These are phyloP conservation scores for Pyrocoelia pectoralis DNA, from an alignment of 2,888 invertebrate genomes.

Conservation along the genomic window DNA sequence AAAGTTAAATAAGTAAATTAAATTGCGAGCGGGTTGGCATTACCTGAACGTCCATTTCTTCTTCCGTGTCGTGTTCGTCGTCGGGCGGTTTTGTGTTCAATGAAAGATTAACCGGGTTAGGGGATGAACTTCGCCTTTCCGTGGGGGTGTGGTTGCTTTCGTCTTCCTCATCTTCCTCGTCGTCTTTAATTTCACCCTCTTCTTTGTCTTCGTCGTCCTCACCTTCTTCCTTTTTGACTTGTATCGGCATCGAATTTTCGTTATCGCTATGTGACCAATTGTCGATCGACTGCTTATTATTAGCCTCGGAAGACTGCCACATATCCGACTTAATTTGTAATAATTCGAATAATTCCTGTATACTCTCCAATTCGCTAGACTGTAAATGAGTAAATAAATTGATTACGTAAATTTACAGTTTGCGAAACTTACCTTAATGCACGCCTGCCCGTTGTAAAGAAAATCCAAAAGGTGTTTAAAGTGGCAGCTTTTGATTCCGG, in stretches of 20 bases:
- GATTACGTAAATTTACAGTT: not conserved
- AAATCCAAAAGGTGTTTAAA: slow-evolving; percentile 85
- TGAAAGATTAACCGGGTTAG: slow-evolving; percentile 85
- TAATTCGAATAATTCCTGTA: slow-evolving; percentile 83
- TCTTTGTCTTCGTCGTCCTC: slow-evolving; percentile 56
- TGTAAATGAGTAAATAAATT: slow-evolving; percentile 56
- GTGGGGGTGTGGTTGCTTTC: slow-evolving; percentile 57
- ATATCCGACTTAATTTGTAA: slow-evolving; percentile 86
- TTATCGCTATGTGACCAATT: slow-evolving; percentile 46
- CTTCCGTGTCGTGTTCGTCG: slow-evolving; percentile 56
- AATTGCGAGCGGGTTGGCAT: no score
- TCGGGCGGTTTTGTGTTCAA: slow-evolving; percentile 44
- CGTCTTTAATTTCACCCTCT: slow-evolving; percentile 64
- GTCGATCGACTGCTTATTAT: slow-evolving; percentile 56
- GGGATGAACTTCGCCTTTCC: slow-evolving; percentile 74
- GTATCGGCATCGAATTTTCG: slow-evolving; percentile 45
- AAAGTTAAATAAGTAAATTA: not conserved
- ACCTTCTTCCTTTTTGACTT: slow-evolving; percentile 53
- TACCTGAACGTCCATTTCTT: slow-evolving; percentile 46
- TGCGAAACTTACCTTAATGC: slow-evolving; percentile 69
- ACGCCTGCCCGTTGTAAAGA: slow-evolving; percentile 86
- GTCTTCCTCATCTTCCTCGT: slow-evolving; percentile 59
- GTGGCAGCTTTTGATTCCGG: slow-evolving; percentile 81
- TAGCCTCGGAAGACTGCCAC: slow-evolving; percentile 65
- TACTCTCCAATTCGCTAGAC: slow-evolving; percentile 82